Conservation (phyloP, 2,888 invertebrate species). For the Cosmopolites sordidus region DNA sequence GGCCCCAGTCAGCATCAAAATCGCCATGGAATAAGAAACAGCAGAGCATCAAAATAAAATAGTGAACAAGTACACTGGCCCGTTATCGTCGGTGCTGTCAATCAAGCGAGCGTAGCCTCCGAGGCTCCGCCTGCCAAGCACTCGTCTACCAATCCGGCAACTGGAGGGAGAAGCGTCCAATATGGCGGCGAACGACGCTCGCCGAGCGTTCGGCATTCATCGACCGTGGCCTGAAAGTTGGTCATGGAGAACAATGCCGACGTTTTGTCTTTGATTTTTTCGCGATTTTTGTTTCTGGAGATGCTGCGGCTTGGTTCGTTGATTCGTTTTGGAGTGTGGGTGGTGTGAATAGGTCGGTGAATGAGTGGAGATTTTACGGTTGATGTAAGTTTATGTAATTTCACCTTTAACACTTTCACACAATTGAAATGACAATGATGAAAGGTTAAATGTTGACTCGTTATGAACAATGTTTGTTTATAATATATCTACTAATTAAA, state of each 20-base stretch:
- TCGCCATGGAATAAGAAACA: conserved; percentile 33
- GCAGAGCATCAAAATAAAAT: conserved; percentile 38
- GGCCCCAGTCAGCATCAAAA: conserved; percentile 27
- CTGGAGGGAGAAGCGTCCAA: conserved; percentile 44
- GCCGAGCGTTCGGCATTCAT: conserved; percentile 31
- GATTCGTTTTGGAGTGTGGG: no score
- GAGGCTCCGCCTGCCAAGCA: conserved; percentile 15
- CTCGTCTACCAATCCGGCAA: conserved; percentile 17
- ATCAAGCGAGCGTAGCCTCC: conserved; percentile 32
- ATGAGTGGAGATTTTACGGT: no score
- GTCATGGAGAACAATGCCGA: conserved; percentile 21
- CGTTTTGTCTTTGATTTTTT: conserved; percentile 14
- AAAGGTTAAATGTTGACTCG: no score
- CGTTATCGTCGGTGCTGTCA: conserved; percentile 36
- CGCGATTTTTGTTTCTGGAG: conserved; percentile 6
- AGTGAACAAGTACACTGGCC: conserved; percentile 37
- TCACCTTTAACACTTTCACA: no score
- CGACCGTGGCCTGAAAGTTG: conserved; percentile 26
- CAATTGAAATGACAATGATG: no score
- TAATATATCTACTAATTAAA: no score
- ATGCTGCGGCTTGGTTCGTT: no score
- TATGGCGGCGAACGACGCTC: conserved; percentile 43
- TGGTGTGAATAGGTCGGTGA: no score
- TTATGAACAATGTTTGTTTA: no score
- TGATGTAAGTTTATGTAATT: no score